Base-by-base conservation (phyloP, 2,113 vertebrate genomes). In the Cepphus grylle region DNA sequence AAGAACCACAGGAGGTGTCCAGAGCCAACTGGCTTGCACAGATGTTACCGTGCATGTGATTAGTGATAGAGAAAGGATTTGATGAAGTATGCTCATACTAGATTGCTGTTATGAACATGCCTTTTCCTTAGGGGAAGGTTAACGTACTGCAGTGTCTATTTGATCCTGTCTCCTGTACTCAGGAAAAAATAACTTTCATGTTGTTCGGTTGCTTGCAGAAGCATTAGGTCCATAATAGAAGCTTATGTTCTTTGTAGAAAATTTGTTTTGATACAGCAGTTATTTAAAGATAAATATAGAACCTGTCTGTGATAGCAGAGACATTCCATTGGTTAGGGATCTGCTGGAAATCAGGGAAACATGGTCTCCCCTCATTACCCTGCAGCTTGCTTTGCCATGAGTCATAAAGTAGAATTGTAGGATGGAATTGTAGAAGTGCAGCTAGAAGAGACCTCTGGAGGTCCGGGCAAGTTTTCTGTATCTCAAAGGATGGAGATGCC, bases 1-100 rank as follows among this genome's bases (percentile, higher is more conserved):
- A 94, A 56, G 91, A 96, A 27, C 94, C 94, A 45, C 96, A 65
- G 97, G 97, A 97, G 97, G 97, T 95, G 97, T 97, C 97, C 65
- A n/a, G 74, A 94, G 89, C 96, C 97, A 97, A 87, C 96, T 96
- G 97, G 90, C 91, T 83, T 38, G 49, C 91, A 58, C 96, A 97
- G 96, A 96, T 98, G 97, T 89, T 91, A 12, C 70, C 50, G 9
- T 59, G 36, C 1, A 0, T 93, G 71, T 72, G 88, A 81, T 55
- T 45, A 83, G 50, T 13, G 81, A 17, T 40, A 81, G 80, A 47
- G 74, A 53, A 81, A 62, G 84, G 66, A 45, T 83, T 90, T 56
- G 55, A 66, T 38, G 71, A 21, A 65, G 56, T 79, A 18, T 58
- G 63, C 27, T 26, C 49, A 30, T 81, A 23, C 55, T 56, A 32